Percentiles rank a stretch among this genome's conserved stretches.
Evolutionary conservation across 2,797 vertebrate species (phyloP).

Genomic region (Acrossocheilus wenchowensis): DNA sequence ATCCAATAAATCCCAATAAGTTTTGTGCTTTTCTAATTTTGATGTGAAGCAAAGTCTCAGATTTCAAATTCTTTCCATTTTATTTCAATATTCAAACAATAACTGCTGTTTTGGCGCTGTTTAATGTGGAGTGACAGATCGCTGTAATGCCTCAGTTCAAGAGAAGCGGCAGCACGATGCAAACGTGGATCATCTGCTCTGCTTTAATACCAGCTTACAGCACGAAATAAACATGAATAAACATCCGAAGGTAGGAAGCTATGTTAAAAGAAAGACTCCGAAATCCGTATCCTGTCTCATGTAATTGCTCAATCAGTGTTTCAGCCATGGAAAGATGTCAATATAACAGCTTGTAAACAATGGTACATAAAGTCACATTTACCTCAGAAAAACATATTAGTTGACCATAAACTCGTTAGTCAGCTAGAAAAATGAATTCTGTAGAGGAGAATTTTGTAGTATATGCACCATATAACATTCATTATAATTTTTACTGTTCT

Average conservation of each 20-base stretch:
- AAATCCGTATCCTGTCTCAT: background rate
- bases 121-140: background rate
- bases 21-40: background rate
- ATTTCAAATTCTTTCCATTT: background rate
- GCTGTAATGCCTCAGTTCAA: background rate
- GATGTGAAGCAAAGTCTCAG: background rate
- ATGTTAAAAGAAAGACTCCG: background rate
- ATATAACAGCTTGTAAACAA: background rate
- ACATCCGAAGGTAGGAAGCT: background rate
- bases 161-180: too few relatives aligned
- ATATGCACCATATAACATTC: background rate
- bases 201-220: background rate
- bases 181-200: too few relatives aligned
- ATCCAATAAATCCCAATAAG: background rate
- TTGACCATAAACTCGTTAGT: background rate
- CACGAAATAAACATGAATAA: background rate
- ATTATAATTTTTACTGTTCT: too few relatives aligned
- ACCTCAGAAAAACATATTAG: background rate
- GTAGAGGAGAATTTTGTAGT: too few relatives aligned
- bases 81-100: background rate
- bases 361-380: background rate
- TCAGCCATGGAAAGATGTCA: background rate
- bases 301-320: too few relatives aligned
- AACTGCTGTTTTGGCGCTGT: background rate
- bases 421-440: background rate